Evolutionary conservation across 2,888 invertebrate genomes (phyloP).

Genomic region (Phymatocera aterrima): DNA sequence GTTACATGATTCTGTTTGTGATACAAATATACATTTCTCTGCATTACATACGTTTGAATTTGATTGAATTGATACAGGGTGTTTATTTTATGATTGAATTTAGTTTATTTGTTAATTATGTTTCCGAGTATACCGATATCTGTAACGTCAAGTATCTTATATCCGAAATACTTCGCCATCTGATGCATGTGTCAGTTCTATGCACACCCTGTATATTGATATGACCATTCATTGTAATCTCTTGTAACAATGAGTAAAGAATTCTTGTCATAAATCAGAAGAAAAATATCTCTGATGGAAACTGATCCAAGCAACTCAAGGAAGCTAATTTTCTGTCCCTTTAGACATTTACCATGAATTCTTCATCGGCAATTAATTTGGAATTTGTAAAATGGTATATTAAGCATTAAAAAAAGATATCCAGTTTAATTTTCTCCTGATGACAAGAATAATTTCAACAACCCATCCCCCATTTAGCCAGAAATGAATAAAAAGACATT

Average conservation of each 20-base stretch:
- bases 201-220: constrained; percentile 43
- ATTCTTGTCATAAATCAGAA: constrained; percentile 2
- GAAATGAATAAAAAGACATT: not conserved
- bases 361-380: no score
- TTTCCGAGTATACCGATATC: not conserved
- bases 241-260: not conserved
- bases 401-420: no score
- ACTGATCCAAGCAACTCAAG: not conserved
- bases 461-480: not conserved
- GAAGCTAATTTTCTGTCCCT: no score
- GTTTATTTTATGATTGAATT: constrained; percentile 7
- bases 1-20: not conserved
- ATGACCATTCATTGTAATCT: constrained; percentile 22
- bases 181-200: constrained; percentile 47
- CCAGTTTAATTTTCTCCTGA: not conserved
- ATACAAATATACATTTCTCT: not conserved
- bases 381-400: no score
- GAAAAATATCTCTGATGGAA: not conserved
- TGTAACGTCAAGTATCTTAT: not conserved
- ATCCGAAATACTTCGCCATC: constrained; percentile 46
- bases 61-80: constrained; percentile 29
- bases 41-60: not conserved
- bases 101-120: not conserved
- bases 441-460: not conserved
- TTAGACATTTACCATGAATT: no score